A percentile compares a stretch with the other conserved stretches of the same genome.
Conservation (phyloP, 23 tunicate species). For the Trididemnum miniatum region DNA sequence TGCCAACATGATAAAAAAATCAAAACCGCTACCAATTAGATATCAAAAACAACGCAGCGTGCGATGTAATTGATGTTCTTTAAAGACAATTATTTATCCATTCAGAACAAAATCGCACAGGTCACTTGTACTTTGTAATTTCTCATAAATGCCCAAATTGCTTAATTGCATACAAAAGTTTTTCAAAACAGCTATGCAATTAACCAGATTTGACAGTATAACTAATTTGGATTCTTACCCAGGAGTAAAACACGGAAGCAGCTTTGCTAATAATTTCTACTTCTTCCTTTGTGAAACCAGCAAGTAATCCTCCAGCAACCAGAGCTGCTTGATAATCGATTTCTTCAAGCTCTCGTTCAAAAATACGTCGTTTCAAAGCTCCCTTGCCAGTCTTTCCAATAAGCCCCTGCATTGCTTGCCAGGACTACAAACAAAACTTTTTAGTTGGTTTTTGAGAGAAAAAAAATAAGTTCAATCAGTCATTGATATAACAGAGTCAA, state of each 20-base stretch:
- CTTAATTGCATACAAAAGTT: no score
- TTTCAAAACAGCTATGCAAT: background rate
- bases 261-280: conserved; percentile 4
- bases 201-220: no score
- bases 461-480: no score
- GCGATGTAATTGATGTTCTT: no score
- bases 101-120: background rate
- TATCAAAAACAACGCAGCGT: background rate
- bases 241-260: background rate
- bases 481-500: no score
- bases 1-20: no score
- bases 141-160: no score
- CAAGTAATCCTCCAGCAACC: background rate
- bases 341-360: background rate
- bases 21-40: no score
- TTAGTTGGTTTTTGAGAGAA: no score
- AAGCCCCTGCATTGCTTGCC: background rate
- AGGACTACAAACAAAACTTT: background rate
- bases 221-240: background rate
- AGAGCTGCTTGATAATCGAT: background rate
- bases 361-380: background rate
- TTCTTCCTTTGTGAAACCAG: background rate
- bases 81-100: background rate
- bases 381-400: conserved; percentile 11
- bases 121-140: background rate